Base-by-base conservation (phyloP, 2,113 vertebrate species). In the Eulacestoma nigropectus region DNA sequence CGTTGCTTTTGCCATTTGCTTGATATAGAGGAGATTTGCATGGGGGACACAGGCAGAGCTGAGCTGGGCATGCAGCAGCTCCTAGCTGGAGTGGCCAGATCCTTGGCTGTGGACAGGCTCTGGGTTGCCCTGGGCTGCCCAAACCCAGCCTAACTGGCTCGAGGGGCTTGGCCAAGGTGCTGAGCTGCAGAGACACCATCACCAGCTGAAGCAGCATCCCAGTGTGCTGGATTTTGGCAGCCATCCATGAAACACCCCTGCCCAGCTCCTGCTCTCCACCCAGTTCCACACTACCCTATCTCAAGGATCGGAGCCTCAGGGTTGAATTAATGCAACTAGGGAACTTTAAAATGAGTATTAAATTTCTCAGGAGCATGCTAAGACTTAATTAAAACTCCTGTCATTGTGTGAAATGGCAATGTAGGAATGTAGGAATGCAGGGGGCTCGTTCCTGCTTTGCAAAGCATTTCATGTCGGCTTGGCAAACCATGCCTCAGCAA, bases 11-110 rank as follows among this genome's bases (percentile, higher is more conserved):
- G 13, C 41, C 7, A 11, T 63, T 85, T 70, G 32, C 65, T 59
- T 46, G 30, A 18, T 62, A 8, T 5, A 27, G 57, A 91, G 49
- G 26, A 70, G 53, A 15, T 83, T 63, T 59, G 53, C 30, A 5
- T 1, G 13, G 39, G 32, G 47, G 17, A 30, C 18, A 13, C 32
- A 33, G 53, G 68, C 59, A 62, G 46, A 84, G 21, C 37, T 1
- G 7, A 81, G 50, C 47, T 0, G 1, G 82, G 35, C 1, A 7
- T 19, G 52, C 64, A 30, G 46, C 59, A 42, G 23, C 64, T 81
- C 50, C 50, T 57, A 59, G 67, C 22, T 0, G 0, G 15, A 67
- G 26, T 0, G 0, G 12, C 13, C 3, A 1, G 69, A 26, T 70
- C 52, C 60, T 67, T 0, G 1, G 20, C 46, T 64, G 33, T 14